Conservation (phyloP, 2,888 invertebrate species). For the Macrosiphum euphorbiae region DNA sequence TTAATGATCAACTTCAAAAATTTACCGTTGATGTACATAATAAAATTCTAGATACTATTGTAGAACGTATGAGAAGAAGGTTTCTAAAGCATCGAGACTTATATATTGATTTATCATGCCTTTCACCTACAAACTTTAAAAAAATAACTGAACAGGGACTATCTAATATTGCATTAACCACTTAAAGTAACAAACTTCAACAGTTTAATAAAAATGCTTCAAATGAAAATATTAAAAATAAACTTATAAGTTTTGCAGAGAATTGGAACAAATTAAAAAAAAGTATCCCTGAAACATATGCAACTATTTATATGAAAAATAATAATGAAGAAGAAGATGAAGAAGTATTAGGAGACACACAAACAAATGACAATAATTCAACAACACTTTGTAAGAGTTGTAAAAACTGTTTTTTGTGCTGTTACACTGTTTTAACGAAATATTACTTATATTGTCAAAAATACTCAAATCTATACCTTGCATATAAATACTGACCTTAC, state of each 20-base stretch:
- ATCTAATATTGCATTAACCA: background rate
- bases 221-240: conserved; percentile 4
- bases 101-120: conserved; percentile 16
- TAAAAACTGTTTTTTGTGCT: conserved; percentile 6
- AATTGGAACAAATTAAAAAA: conserved; percentile 38
- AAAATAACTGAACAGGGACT: background rate
- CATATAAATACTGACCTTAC: background rate
- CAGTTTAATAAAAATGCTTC: conserved; percentile 16
- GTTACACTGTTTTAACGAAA: background rate
- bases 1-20: conserved; percentile 5
- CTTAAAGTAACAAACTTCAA: conserved; percentile 9
- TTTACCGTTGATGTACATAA: background rate
- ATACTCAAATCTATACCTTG: background rate
- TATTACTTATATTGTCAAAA: background rate
- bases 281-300: conserved; percentile 18
- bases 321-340: conserved; percentile 14
- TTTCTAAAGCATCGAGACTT: background rate
- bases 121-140: conserved; percentile 24
- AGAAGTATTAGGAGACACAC: conserved; percentile 5
- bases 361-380: background rate
- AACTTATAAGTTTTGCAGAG: conserved; percentile 11
- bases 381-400: conserved; percentile 29
- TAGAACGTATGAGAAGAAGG: background rate
- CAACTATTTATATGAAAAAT: conserved; percentile 9
- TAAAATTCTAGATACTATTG: background rate